A percentile compares a stretch with the other conserved stretches of the same genome.
Conservation (phyloP, 2,797 vertebrate genomes). For the Cichlasoma orientale region DNA sequence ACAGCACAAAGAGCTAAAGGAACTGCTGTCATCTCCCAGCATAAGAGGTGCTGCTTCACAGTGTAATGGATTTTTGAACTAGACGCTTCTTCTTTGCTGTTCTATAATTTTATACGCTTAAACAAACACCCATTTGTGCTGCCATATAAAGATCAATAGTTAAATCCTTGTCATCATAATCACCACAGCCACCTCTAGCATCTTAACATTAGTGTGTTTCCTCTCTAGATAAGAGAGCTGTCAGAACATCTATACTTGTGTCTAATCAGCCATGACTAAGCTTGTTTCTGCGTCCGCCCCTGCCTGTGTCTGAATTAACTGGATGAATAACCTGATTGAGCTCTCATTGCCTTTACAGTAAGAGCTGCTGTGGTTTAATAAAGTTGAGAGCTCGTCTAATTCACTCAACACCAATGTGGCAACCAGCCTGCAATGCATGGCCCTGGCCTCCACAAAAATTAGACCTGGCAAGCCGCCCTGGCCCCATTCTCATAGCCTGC, state of each 20-base stretch:
- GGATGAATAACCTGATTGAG: conserved; percentile 58
- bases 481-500: conserved; percentile 7
- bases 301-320: conserved; percentile 43
- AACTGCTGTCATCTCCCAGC: not conserved
- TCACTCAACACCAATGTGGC: conserved; percentile 47
- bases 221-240: conserved; percentile 46
- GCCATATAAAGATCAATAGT: conserved; percentile 45
- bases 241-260: conserved; percentile 48
- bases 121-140: conserved; percentile 1
- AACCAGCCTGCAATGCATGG: conserved; percentile 16
- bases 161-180: conserved; percentile 39
- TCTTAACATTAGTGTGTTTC: conserved; percentile 14
- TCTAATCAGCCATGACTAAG: conserved; percentile 66
- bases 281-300: conserved; percentile 37
- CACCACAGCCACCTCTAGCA: conserved; percentile 18
- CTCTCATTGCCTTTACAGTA: conserved; percentile 43
- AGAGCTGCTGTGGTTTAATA: conserved; percentile 53
- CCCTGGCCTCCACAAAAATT: not conserved
- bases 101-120: not conserved
- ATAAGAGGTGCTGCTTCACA: not conserved
- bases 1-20: not conserved
- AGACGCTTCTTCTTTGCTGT: conserved; percentile 8
- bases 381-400: conserved; percentile 47
- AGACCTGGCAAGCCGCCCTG: conserved; percentile 26
- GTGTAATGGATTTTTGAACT: conserved; percentile 11